Conservation (phyloP, 2,888 invertebrate species). For the Drosophila phalerata region DNA sequence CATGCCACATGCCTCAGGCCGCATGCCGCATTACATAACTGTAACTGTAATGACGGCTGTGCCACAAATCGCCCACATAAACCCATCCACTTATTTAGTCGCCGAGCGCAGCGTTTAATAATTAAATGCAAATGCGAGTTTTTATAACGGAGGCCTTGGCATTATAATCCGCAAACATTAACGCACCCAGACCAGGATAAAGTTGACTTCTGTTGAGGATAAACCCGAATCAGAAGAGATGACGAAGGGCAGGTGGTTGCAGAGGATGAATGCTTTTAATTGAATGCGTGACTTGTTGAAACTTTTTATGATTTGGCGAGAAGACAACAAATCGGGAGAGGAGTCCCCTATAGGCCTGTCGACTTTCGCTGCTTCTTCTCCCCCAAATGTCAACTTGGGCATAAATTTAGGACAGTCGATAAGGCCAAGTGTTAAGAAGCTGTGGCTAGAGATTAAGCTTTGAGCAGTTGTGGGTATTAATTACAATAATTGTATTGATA, state of each 20-base stretch:
- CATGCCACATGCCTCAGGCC: slow-evolving; percentile 28
- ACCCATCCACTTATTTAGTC: slow-evolving; percentile 21
- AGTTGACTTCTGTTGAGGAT: slow-evolving; percentile 7
- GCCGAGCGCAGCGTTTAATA: slow-evolving; percentile 51
- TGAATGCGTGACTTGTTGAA: slow-evolving; percentile 78
- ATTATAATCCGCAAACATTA: slow-evolving; percentile 65
- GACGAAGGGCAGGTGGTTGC: slow-evolving; percentile 3
- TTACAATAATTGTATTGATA: slow-evolving; percentile 60
- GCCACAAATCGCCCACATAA: slow-evolving; percentile 8
- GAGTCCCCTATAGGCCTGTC: neutral
- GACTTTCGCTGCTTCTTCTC: neutral
- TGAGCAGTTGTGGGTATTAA: slow-evolving; percentile 39
- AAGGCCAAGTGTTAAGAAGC: slow-evolving; percentile 22
- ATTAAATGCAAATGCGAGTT: slow-evolving; percentile 69
- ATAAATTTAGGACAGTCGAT: slow-evolving; percentile 42
- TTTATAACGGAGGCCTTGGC: slow-evolving; percentile 35
- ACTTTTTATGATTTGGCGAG: slow-evolving; percentile 65
- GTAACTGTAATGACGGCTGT: slow-evolving; percentile 36
- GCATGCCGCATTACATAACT: slow-evolving; percentile 45
- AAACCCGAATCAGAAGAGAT: neutral
- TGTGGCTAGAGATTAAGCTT: slow-evolving; percentile 4
- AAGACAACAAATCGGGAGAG: slow-evolving; percentile 6
- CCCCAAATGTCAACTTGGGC: slow-evolving; percentile 25
- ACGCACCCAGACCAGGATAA: slow-evolving; percentile 39
- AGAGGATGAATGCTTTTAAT: slow-evolving; percentile 53